Percentiles rank a stretch among this genome's conserved stretches.
Evolutionary conservation across 2,113 vertebrate genomes (phyloP).

Genomic region (Cynocephalus volans): DNA sequence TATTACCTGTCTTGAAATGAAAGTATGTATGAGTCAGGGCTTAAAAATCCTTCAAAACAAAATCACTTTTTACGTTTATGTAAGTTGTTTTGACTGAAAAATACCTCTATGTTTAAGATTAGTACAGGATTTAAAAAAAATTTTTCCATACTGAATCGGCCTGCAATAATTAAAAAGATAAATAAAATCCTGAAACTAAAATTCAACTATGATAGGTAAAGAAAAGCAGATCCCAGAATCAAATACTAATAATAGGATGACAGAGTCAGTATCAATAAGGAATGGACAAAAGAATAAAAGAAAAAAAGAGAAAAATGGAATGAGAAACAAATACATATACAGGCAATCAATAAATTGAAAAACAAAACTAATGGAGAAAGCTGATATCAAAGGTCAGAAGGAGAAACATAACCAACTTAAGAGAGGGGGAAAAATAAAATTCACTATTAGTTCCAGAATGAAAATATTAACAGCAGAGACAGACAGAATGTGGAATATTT

Average conservation of each 20-base stretch:
- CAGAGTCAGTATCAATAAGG: background rate
- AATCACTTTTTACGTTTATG: background rate
- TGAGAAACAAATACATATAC: background rate
- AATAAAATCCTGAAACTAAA: slow-evolving; percentile 53
- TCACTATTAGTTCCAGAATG: slow-evolving; percentile 22
- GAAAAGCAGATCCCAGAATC: slow-evolving; percentile 1
- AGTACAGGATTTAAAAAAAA: background rate
- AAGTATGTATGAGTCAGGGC: slow-evolving; percentile 17
- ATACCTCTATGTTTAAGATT: background rate
- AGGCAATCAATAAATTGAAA: background rate
- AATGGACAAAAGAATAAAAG: background rate
- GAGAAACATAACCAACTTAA: background rate
- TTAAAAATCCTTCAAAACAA: slow-evolving; percentile 33
- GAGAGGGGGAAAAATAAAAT: background rate
- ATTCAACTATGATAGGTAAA: slow-evolving; percentile 3
- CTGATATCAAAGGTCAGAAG: background rate
- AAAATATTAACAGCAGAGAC: slow-evolving; percentile 37
- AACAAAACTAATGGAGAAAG: background rate
- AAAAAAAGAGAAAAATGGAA: background rate
- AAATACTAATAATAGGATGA: background rate
- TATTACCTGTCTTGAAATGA: slow-evolving; percentile 16
- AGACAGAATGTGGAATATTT: background rate
- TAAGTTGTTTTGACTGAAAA: slow-evolving; percentile 19
- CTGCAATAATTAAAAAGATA: slow-evolving; percentile 23
- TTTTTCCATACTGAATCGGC: slow-evolving; percentile 2